Percentiles rank a stretch among this genome's conserved stretches.
These are phyloP conservation scores for Chelonoidis abingdonii DNA, from an alignment of 2,113 vertebrate species.

Conservation along the genomic window DNA sequence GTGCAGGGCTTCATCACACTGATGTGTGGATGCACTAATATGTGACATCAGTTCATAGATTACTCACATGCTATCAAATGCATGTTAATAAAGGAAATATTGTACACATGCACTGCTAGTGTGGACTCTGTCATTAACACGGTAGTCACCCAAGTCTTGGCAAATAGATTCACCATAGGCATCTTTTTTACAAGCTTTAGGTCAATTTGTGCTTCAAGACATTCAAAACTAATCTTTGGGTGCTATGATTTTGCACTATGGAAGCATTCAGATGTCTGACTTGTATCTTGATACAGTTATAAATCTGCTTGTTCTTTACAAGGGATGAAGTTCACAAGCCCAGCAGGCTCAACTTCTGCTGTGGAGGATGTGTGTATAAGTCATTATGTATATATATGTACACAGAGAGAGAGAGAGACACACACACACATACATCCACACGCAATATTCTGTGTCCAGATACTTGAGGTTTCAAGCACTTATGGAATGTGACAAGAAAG, in stretches of 20 bases:
- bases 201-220: neutral
- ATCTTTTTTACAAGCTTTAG: neutral
- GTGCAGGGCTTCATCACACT: neutral
- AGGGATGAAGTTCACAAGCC: neutral
- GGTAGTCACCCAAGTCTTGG: neutral
- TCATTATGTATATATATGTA: neutral
- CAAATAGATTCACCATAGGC: neutral
- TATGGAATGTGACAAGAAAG: neutral
- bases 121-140: neutral
- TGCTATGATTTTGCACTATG: neutral
- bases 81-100: neutral
- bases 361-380: neutral
- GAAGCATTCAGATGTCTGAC: neutral
- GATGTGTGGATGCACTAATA: neutral
- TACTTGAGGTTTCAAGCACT: neutral
- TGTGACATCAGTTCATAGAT: neutral
- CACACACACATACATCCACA: accelerated
- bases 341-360: neutral
- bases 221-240: neutral
- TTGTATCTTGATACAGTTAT: neutral
- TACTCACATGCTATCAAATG: neutral
- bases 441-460: neutral
- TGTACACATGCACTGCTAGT: neutral
- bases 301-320: neutral
- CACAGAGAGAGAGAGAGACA: no score